Percentiles rank a stretch among this genome's conserved stretches.
Evolutionary conservation across 2,113 vertebrate species (phyloP).

Genomic region (Vimba vimba): DNA sequence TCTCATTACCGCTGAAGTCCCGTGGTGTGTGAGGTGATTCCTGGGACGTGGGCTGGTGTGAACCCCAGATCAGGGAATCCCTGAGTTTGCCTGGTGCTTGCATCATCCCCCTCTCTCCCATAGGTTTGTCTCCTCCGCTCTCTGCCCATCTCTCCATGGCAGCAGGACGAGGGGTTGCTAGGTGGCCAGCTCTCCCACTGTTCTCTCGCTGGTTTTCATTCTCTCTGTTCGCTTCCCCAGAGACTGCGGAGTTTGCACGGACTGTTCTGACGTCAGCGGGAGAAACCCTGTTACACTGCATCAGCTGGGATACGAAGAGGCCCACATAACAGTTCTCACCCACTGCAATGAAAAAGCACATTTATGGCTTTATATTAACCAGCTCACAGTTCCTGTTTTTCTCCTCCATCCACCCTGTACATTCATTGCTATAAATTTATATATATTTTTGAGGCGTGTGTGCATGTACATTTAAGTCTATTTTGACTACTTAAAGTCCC

Average conservation of each 20-base stretch:
- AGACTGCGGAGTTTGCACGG: conserved; percentile 36
- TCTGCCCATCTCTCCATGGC: conserved; percentile 51
- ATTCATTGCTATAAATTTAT: not conserved
- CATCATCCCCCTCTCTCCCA: conserved; percentile 56
- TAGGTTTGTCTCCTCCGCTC: conserved; percentile 68
- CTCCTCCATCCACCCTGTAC: not conserved
- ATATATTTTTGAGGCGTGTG: not conserved
- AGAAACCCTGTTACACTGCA: conserved; percentile 55
- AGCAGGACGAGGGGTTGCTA: not conserved
- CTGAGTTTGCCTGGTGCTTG: conserved; percentile 54
- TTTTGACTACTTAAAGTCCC: too few relatives aligned
- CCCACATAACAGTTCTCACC: not conserved
- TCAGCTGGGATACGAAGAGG: conserved; percentile 15
- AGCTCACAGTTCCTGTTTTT: not conserved
- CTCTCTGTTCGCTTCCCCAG: conserved; percentile 48
- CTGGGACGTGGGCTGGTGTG: conserved; percentile 46
- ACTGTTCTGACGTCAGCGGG: conserved; percentile 50
- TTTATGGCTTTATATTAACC: not conserved
- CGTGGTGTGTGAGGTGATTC: conserved; percentile 24
- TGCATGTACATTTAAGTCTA: too few relatives aligned
- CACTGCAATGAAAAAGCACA: not conserved
- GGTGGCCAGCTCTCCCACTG: conserved; percentile 62
- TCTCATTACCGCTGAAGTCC: conserved; percentile 57
- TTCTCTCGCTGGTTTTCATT: conserved; percentile 54
- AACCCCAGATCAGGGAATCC: conserved; percentile 54